phyloP scores from a whole-genome alignment of 1,140 invertebrate genomes.

The Drosophila rufa region DNA sequence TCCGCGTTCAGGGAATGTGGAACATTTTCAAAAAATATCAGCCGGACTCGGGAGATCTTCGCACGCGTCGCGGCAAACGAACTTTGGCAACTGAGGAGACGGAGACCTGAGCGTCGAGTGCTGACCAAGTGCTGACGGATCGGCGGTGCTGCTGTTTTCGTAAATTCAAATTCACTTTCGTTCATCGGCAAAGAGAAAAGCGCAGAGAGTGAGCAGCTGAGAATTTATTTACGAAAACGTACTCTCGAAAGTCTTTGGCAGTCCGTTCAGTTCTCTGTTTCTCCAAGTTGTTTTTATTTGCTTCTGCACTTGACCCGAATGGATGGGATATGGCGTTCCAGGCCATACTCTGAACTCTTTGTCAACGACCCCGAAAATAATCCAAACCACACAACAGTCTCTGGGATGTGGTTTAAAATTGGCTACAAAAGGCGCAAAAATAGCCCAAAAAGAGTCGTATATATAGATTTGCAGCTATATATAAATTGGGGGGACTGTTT shows the following conservation, averaged over 20 bases:
- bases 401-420: slow-evolving; percentile 51
- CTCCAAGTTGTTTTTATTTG: slow-evolving; percentile 23
- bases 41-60: slow-evolving; percentile 23
- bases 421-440: slow-evolving; percentile 41
- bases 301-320: slow-evolving; percentile 65
- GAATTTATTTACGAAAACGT: not conserved
- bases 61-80: slow-evolving; percentile 66
- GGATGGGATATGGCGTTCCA: slow-evolving; percentile 32
- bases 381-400: slow-evolving; percentile 6
- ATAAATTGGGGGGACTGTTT: slow-evolving; percentile 19
- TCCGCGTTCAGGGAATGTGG: slow-evolving; percentile 20
- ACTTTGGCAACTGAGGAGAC: slow-evolving; percentile 61
- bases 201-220: slow-evolving; percentile 10
- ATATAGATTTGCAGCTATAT: slow-evolving; percentile 41
- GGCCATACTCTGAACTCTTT: slow-evolving; percentile 44
- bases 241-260: slow-evolving; percentile 10
- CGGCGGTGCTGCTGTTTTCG: slow-evolving; percentile 23
- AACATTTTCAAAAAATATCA: slow-evolving; percentile 33
- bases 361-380: slow-evolving; percentile 54
- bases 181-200: slow-evolving; percentile 7
- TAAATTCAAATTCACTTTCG: slow-evolving; percentile 62
- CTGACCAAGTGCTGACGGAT: slow-evolving; percentile 61
- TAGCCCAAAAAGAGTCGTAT: slow-evolving; percentile 25
- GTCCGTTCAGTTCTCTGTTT: slow-evolving; percentile 26
- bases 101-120: slow-evolving; percentile 14